Conservation (phyloP, 2,888 invertebrate genomes). For the Trisateles emortualis region DNA sequence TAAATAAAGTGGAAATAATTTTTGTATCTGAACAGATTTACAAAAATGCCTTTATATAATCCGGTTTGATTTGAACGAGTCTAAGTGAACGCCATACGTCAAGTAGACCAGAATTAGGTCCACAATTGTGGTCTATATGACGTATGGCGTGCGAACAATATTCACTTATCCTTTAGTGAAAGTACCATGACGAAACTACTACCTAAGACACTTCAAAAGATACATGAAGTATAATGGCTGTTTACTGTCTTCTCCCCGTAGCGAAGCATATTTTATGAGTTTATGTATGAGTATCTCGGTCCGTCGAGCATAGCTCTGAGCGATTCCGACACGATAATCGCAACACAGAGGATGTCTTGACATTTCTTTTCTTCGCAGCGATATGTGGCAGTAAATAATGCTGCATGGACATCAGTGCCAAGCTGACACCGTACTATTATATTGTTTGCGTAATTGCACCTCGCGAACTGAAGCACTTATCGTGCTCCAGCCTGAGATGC, state of each 20-base stretch:
- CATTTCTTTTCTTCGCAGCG: slow-evolving; percentile 69
- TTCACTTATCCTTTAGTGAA: slow-evolving; percentile 29
- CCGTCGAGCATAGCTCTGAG: slow-evolving; percentile 59
- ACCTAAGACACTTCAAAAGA: slow-evolving; percentile 45
- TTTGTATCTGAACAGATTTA: slow-evolving; percentile 23
- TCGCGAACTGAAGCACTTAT: slow-evolving; percentile 63
- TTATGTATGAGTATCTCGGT: slow-evolving; percentile 51
- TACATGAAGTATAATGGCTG: slow-evolving; percentile 54
- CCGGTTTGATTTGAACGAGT: slow-evolving; percentile 18
- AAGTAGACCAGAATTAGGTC: too few relatives aligned
- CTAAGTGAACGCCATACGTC: too few relatives aligned
- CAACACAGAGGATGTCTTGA: slow-evolving; percentile 62
- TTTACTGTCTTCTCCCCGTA: slow-evolving; percentile 59
- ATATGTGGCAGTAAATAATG: slow-evolving; percentile 67
- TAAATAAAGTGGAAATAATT: slow-evolving; percentile 28
- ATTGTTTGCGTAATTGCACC: slow-evolving; percentile 80
- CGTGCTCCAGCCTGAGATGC: slow-evolving; percentile 64
- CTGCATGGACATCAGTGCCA: slow-evolving; percentile 58
- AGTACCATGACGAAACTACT: slow-evolving; percentile 30
- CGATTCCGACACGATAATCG: slow-evolving; percentile 74
- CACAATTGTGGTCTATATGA: slow-evolving; percentile 12
- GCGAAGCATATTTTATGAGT: slow-evolving; percentile 56
- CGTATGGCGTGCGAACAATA: slow-evolving; percentile 13
- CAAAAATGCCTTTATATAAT: slow-evolving; percentile 31
- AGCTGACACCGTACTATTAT: slow-evolving; percentile 74